Evolutionary conservation across 2,113 vertebrate genomes (phyloP), one percentile per base, ranked within the genome.

Genomic region (Ceyx cyanopectus): DNA sequence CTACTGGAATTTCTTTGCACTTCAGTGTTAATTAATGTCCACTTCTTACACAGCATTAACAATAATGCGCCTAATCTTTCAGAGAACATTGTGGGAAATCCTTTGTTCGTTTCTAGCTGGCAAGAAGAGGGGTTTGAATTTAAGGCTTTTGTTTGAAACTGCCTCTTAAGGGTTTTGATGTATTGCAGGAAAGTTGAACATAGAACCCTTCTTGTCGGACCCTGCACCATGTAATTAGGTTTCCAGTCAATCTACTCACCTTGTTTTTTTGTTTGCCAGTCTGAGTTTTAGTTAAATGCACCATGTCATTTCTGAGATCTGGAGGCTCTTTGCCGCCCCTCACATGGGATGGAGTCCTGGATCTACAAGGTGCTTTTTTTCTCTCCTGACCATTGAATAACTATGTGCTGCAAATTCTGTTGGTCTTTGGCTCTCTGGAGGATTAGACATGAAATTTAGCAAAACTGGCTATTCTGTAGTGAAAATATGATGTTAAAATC

Each of bases 1-100:
- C 81, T 78, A 56, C 82, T 46, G 50, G 87, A 96, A 95, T 94
- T 93, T 88, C 79, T 88, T 90, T 96, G 91, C 61, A 87, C 67
- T 86, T 94, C 82, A 74, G 65, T 73, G 21, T 93, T 95, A 95
- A 97, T 97, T 97, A 97, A 84, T 85, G 90, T 92, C 93, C 65
- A 86, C 80, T 95, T 51, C 81, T 93, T 32, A 19, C 65, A 48
- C 87, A 67, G 24, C 2, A 4, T 83, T 91, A 89, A 92, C 89
- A 94, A 85, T 81, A 93, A 76, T 0, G 1, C 61, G 80, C 22
- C 57, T 80, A 14, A 85, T 96, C 37, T 88, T 87, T 67, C 61
- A 87, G 75, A 91, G 69, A 48, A 30, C 4, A 5, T 32, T 90
- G 77, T 58, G 70, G 57, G 53, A 87, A 93, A 61, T 27, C 81